Evolutionary conservation across 2,797 vertebrate genomes (phyloP), one percentile per base, ranked within the genome.

Genomic region (Scyliorhinus canicula): DNA sequence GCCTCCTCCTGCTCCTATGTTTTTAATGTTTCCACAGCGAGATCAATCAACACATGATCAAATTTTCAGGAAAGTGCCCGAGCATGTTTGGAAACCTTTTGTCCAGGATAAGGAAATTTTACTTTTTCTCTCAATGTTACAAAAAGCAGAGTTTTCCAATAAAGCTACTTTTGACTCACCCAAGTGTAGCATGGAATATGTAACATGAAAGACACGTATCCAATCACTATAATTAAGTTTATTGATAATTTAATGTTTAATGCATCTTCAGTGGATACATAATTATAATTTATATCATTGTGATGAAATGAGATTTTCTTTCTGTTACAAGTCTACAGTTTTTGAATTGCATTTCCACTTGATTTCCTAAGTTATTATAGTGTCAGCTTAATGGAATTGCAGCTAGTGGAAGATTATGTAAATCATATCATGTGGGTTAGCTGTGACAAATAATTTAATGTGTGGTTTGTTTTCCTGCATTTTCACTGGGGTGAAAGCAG

Each of bases 321-420:
- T 71, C 28, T 71, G 24, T 71, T 52, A 69, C 67, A 50, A 69
- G 65, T 93, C 67, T 93, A 50, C 31, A 35, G 65, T 93, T 28
- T 52, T 93, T 71, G 93, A 71, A 71, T 71, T 71, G 67, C 69
- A 71, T 93, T 93, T 93, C 63, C 65, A 93, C 44, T 93, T 71
- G 67, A 93, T 71, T 71, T 93, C 26, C 31, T 19, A 52, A 93
- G 28, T 74, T 93, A 93, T 71, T 71, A 93, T 16, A 71, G 26
- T 71, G 65, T 93, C 67, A 93, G 47, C 47, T 19, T 50, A 50
- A 52, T 74, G 65, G 26, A 93, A 71, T 93, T 71, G 44, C 40
- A 93, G 90, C 47, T 44, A 11, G n/a, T 44, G 90, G 60, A 47
- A 93, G 57, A 93, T 93, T 69, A 71, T 93, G 93, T 93, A 69